These are phyloP conservation scores for Mya arenaria DNA, from an alignment of 1,140 invertebrate genomes.

Conservation along the genomic window DNA sequence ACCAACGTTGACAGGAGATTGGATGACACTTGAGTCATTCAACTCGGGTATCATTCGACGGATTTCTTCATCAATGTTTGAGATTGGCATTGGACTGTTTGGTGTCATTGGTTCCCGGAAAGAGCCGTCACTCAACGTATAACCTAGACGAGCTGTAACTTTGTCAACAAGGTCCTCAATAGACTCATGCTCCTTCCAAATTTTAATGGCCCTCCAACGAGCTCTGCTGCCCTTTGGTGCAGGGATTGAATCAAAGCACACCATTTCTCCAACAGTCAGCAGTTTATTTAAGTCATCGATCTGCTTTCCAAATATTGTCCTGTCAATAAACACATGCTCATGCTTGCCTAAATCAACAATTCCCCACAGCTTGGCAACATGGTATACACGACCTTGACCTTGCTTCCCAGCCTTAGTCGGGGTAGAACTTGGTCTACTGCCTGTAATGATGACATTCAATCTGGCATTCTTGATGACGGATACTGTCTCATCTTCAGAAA, in stretches of 20 bases:
- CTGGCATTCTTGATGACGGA: slow-evolving; percentile 78
- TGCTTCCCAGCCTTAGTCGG: slow-evolving; percentile 73
- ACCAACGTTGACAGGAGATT: slow-evolving; percentile 71
- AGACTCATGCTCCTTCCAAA: slow-evolving; percentile 80
- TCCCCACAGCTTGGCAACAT: slow-evolving; percentile 81
- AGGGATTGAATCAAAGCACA: slow-evolving; percentile 81
- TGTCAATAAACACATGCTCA: slow-evolving; percentile 82
- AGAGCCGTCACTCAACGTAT: slow-evolving; percentile 67
- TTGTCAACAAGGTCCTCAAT: slow-evolving; percentile 77
- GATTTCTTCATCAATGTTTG: slow-evolving; percentile 78
- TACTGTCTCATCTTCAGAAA: slow-evolving; percentile 76
- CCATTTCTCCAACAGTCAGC: slow-evolving; percentile 78
- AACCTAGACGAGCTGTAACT: slow-evolving; percentile 72
- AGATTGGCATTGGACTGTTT: slow-evolving; percentile 58
- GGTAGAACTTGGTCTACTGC: slow-evolving; percentile 73
- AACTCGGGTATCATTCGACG: slow-evolving; percentile 74
- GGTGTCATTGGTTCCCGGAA: slow-evolving; percentile 67
- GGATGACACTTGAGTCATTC: slow-evolving; percentile 70
- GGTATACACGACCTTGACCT: slow-evolving; percentile 79
- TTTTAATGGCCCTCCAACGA: slow-evolving; percentile 79
- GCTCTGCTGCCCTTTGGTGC: slow-evolving; percentile 81
- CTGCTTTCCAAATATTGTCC: slow-evolving; percentile 79
- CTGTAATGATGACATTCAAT: slow-evolving; percentile 80
- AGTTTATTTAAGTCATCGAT: slow-evolving; percentile 80
- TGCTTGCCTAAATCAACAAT: slow-evolving; percentile 82